Conservation (phyloP, 2,113 vertebrate species). For the Lophura nycthemera region DNA sequence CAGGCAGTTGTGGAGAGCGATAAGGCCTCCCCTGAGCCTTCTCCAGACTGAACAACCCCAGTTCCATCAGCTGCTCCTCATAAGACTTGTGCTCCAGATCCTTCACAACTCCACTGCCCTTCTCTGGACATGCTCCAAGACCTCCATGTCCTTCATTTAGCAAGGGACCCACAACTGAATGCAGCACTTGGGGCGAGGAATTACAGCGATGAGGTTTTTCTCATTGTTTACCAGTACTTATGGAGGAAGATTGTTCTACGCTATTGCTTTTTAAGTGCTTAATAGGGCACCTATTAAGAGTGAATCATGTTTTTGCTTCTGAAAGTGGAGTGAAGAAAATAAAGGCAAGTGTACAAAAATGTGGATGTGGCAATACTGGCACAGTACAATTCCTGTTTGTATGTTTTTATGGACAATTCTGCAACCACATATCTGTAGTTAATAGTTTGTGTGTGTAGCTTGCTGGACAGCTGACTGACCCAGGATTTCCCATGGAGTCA, state of each 20-base stretch:
- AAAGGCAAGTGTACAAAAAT: slow-evolving; percentile 13
- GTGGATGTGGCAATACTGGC: slow-evolving; percentile 46
- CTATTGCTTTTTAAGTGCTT: slow-evolving; percentile 11
- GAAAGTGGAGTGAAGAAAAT: slow-evolving; percentile 12
- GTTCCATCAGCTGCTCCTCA: too few species aligned
- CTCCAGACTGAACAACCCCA: too few species aligned
- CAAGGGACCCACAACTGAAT: too few species aligned
- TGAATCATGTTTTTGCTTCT: slow-evolving; percentile 25
- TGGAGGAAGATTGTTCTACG: background rate
- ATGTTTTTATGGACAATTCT: slow-evolving; percentile 21
- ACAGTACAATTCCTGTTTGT: background rate
- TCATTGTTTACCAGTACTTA: background rate
- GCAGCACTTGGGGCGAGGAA: background rate
- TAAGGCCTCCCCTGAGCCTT: too few species aligned
- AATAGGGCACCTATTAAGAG: slow-evolving; percentile 7
- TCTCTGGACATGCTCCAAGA: too few species aligned
- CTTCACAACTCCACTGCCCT: too few species aligned
- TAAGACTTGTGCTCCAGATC: too few species aligned
- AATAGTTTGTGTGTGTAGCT: slow-evolving; percentile 51
- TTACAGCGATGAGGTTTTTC: background rate
- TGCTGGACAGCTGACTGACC: background rate
- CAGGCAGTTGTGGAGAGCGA: too few species aligned
- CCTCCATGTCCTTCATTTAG: too few species aligned
- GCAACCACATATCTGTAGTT: slow-evolving; percentile 17
- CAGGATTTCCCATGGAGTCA: slow-evolving; percentile 12